Evolutionary conservation across 92 coral and sea anemone genomes (phyloP).

Genomic region (Virgularia gustaviana): DNA sequence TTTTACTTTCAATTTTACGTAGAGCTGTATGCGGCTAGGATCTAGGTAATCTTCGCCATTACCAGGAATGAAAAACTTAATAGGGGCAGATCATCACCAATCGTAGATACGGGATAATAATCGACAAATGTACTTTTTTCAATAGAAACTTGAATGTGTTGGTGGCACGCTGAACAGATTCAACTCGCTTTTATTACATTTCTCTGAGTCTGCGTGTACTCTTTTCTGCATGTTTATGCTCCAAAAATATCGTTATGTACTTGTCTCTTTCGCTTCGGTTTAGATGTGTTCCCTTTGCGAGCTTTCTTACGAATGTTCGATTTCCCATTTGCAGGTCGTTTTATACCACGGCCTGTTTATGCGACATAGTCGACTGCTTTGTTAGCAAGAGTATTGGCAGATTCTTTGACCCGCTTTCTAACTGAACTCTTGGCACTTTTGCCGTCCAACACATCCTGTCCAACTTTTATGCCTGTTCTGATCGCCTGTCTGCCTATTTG

Average conservation of each 20-base stretch:
- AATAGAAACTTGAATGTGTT: no score
- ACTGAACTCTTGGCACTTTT: background rate
- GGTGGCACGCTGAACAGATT: no score
- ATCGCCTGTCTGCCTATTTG: constrained; percentile 4
- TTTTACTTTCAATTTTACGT: no score
- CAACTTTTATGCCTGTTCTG: background rate
- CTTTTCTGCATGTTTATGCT: no score
- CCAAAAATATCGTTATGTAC: constrained; percentile 1
- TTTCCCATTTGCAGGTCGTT: background rate
- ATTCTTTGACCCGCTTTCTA: background rate
- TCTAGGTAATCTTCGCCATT: no score
- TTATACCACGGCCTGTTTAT: background rate
- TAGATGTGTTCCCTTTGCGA: constrained; percentile 8
- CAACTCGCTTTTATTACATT: no score
- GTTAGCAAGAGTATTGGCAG: background rate
- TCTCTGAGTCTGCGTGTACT: no score
- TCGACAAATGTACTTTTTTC: no score
- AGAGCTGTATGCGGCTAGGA: no score
- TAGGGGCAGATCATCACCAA: no score
- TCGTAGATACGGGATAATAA: no score
- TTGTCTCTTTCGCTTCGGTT: background rate
- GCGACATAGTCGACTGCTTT: background rate
- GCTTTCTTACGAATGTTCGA: background rate
- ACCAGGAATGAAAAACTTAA: no score
- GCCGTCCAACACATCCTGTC: background rate